phyloP scores from a whole-genome alignment of 2,888 invertebrate species.

The Theretra japonica region DNA sequence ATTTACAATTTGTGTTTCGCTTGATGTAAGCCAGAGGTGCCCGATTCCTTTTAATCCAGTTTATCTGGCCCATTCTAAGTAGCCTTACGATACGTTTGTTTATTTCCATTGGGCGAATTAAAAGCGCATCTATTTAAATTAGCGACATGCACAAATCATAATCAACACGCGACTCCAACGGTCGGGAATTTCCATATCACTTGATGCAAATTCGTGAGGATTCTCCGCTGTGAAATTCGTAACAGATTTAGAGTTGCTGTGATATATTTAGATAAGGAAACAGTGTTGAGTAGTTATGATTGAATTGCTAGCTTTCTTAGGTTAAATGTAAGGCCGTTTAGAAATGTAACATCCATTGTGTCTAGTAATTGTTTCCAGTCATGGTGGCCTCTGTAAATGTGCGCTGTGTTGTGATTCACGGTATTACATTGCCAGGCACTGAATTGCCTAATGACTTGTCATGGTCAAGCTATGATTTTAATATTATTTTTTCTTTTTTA shows the following conservation, averaged over 20 bases:
- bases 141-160: background rate
- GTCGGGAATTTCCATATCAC: background rate
- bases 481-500: too few species aligned
- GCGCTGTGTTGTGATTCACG: too few species aligned
- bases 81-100: background rate
- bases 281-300: background rate
- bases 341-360: too few species aligned
- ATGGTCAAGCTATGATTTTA: too few species aligned
- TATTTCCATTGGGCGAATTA: background rate
- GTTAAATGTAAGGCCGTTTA: too few species aligned
- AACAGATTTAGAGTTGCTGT: background rate
- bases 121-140: conserved; percentile 7
- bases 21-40: conserved; percentile 20
- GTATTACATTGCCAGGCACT: too few species aligned
- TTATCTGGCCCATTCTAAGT: background rate
- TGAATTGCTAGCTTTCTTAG: background rate
- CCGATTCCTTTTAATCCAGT: background rate
- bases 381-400: too few species aligned
- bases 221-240: background rate
- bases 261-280: background rate
- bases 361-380: too few species aligned
- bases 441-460: too few species aligned
- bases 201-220: background rate
- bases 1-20: conserved; percentile 24
- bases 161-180: background rate